phyloP scores from a whole-genome alignment of 2,797 vertebrate genomes.

The Catostomus latipinnis region DNA sequence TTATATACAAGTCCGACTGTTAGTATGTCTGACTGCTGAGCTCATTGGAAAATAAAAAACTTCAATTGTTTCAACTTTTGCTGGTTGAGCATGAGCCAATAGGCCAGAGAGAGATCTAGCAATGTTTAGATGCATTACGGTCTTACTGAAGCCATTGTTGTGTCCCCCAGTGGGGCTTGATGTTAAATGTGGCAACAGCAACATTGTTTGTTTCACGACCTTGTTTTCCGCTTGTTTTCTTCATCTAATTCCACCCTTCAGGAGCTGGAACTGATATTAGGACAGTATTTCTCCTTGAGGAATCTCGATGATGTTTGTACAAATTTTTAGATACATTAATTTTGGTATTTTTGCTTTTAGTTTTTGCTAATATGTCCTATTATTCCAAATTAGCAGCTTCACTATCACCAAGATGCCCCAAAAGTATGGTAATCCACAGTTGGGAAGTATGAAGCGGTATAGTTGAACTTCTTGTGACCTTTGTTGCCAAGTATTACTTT shows the following conservation, averaged over 20 bases:
- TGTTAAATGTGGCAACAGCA: constrained; percentile 68
- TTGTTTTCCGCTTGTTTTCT: constrained; percentile 31
- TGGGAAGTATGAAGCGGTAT: background rate
- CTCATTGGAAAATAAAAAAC: constrained; percentile 65
- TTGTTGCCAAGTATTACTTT: too few species aligned
- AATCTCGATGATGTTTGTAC: background rate
- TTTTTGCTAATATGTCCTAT: background rate
- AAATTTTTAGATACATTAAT: background rate
- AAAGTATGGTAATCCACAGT: background rate
- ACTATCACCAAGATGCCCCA: background rate
- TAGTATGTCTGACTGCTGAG: constrained; percentile 69
- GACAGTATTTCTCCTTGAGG: background rate
- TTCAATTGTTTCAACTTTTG: constrained; percentile 73
- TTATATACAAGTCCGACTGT: constrained; percentile 38
- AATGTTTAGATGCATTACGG: constrained; percentile 66
- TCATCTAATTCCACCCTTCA: constrained; percentile 24
- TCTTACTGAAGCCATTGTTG: constrained; percentile 73
- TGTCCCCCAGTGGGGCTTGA: constrained; percentile 51
- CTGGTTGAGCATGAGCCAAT: constrained; percentile 66
- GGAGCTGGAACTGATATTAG: constrained; percentile 33
- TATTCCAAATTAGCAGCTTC: background rate
- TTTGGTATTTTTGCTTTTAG: background rate
- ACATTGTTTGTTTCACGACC: constrained; percentile 67
- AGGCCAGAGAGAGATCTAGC: constrained; percentile 79
- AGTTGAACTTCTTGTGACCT: background rate